A percentile compares a stretch with the other conserved stretches of the same genome.
These are phyloP conservation scores for Cydia pomonella DNA, from an alignment of 1,140 invertebrate genomes.

Conservation along the genomic window DNA sequence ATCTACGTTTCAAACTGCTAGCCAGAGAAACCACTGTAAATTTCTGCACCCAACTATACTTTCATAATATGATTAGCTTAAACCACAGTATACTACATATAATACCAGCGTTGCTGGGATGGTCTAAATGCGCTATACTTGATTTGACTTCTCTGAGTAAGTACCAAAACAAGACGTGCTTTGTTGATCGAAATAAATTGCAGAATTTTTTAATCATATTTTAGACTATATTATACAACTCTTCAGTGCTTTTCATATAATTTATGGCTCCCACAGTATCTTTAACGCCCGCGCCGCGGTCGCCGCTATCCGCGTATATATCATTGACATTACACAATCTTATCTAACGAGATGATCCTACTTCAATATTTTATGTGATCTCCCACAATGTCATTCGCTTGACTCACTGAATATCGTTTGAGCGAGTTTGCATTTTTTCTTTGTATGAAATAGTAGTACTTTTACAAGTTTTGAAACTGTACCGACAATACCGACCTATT, in stretches of 20 bases:
- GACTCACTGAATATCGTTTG: neutral
- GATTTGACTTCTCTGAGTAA: too few relatives aligned
- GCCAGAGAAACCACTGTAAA: neutral
- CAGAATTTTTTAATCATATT: neutral
- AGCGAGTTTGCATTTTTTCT: neutral
- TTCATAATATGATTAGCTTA: too few relatives aligned
- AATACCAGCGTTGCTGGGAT: too few relatives aligned
- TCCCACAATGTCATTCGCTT: neutral
- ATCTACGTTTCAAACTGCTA: neutral
- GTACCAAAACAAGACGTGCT: too few relatives aligned
- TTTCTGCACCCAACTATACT: neutral
- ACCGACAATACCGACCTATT: too few relatives aligned
- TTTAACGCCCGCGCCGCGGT: neutral
- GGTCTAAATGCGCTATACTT: too few relatives aligned
- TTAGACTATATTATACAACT: neutral
- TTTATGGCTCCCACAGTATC: neutral
- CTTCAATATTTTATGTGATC: conserved; percentile 5
- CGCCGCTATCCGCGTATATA: conserved; percentile 8
- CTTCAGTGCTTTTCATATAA: neutral
- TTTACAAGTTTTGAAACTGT: neutral
- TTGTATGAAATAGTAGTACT: neutral
- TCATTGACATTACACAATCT: conserved; percentile 15
- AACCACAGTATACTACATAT: too few relatives aligned
- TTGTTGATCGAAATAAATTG: too few relatives aligned
- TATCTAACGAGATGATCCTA: conserved; percentile 23